Evolutionary conservation across 2,797 vertebrate genomes (phyloP), one percentile per base, ranked within the genome.

Genomic region (Vespertilio murinus): DNA sequence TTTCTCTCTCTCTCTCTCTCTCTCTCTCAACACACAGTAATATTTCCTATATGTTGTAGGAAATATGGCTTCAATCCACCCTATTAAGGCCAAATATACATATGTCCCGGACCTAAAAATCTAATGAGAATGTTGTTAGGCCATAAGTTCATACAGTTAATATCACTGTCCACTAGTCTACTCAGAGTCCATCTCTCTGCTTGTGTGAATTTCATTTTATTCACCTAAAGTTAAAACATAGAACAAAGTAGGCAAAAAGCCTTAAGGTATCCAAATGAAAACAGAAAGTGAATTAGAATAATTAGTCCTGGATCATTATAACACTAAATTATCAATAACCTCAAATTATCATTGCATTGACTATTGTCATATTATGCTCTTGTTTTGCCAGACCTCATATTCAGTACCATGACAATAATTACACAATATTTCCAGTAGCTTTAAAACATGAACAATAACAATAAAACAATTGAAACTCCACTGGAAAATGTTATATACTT

Each of bases 201-300:
- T 89, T 71, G 13, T 30, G 83, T 69, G 70, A 40, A 64, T 65
- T 23, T 90, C 42, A 73, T 71, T 75, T 81, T 64, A 91, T 67
- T 90, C 13, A 61, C 28, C 73, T n/a, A 14, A 84, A 88, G 38
- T 84, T 75, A 91, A 95, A 47, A 67, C 13, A 74, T 88, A n/a
- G 10, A 93, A 70, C 42, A 90, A 78, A 74, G 83, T 70, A 78
- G 22, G 8, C 8, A 54, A 83, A 73, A 75, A 17, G 12, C 2
- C 6, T 84, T 84, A 75, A 61, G 6, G 2, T 74, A 67, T 33
- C 28, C 42, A 88, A 92, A 94, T 52, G 30, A 90, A 90, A 84
- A 79, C 17, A 73, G 6, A 52, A 5, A 86, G 3, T 54, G 8
- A 92, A 69, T 23, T 49, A 40, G 13, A n/a, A 54, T 67, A 83